These are phyloP conservation scores for Otus scops DNA, from an alignment of 2,797 vertebrate genomes.

Conservation along the genomic window DNA sequence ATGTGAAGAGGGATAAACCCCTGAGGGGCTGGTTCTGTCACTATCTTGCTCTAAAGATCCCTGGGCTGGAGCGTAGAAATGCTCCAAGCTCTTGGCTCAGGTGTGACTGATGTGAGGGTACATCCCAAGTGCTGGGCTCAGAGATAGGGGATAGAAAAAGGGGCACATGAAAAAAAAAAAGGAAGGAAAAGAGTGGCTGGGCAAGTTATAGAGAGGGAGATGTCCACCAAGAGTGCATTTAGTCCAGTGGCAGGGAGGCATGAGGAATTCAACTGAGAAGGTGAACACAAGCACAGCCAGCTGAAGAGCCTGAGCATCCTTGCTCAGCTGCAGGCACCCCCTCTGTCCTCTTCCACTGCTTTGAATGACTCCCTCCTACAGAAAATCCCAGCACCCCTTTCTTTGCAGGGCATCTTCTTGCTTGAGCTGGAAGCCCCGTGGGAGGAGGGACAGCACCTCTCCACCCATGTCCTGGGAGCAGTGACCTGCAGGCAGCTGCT, in stretches of 20 bases:
- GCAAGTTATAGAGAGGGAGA: background rate
- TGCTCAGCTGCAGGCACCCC: background rate
- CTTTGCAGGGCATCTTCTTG: background rate
- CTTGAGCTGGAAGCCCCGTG: background rate
- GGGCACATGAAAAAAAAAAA: background rate
- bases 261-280: background rate
- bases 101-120: background rate
- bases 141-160: background rate
- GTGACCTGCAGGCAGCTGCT: background rate
- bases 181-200: background rate
- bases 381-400: background rate
- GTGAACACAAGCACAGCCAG: background rate
- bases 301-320: background rate
- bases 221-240: background rate
- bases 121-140: background rate
- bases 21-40: background rate
- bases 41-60: background rate
- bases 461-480: fast-evolving
- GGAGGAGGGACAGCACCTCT: background rate
- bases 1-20: background rate
- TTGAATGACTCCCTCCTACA: fast-evolving
- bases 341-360: background rate
- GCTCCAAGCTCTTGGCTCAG: background rate
- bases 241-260: background rate
- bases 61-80: background rate